Evolutionary conservation across 2,113 vertebrate species (phyloP).

Genomic region (Butorides virescens): DNA sequence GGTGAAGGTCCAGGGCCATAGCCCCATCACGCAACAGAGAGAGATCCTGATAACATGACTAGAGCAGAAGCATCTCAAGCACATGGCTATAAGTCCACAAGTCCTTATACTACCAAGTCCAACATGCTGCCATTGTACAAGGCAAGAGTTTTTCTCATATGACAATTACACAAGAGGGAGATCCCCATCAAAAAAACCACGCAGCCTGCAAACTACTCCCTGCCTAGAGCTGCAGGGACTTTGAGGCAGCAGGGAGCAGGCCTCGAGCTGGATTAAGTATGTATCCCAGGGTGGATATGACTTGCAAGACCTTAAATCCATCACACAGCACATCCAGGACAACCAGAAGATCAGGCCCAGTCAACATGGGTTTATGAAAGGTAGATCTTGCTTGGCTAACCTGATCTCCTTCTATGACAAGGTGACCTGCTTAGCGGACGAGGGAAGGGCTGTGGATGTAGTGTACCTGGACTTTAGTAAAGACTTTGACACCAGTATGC

Average conservation of each 20-base stretch:
- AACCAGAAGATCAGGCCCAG: too few species aligned
- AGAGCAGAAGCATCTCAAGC: neutral
- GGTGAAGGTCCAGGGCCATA: neutral
- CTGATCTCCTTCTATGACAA: too few species aligned
- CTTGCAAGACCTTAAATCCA: neutral
- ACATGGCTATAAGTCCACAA: accelerated
- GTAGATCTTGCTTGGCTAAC: too few species aligned
- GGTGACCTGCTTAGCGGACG: too few species aligned
- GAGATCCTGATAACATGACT: accelerated
- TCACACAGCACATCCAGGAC: too few species aligned
- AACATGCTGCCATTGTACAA: neutral
- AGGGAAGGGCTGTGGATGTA: too few species aligned
- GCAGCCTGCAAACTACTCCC: neutral
- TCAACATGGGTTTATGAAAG: too few species aligned
- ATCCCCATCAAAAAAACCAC: neutral
- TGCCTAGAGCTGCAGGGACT: neutral
- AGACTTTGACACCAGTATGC: too few species aligned
- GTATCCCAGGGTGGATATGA: neutral
- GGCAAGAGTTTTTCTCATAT: neutral
- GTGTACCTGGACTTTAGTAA: too few species aligned
- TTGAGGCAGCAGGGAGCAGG: neutral
- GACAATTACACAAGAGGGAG: neutral
- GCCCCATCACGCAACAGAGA: accelerated
- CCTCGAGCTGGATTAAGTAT: neutral
- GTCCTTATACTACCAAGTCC: neutral